Evolutionary conservation across 2,113 vertebrate species (phyloP).

Genomic region (Synchiropus splendidus): DNA sequence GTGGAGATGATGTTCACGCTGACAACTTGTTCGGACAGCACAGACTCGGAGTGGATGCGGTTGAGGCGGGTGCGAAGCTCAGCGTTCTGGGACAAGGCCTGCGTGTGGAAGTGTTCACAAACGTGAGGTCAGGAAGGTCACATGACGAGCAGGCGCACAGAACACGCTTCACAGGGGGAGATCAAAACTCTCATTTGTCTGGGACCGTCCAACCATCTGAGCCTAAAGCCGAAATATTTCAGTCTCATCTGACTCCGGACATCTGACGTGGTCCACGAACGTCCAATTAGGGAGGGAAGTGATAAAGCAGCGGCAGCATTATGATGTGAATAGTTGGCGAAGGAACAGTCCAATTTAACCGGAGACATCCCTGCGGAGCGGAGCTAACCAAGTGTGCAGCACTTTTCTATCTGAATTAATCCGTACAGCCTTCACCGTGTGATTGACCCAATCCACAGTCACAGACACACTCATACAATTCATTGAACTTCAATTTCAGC

Average conservation of each 20-base stretch:
- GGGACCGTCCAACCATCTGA: neutral
- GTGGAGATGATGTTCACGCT: conserved; percentile 98
- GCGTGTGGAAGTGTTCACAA: conserved; percentile 16
- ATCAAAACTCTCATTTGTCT: neutral
- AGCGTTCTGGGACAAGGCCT: conserved; percentile 94
- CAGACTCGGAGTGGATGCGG: conserved; percentile 96
- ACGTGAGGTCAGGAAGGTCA: too few relatives aligned
- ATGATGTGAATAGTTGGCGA: conserved; percentile 36
- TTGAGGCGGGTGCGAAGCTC: conserved; percentile 92
- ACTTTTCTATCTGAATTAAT: conserved; percentile 20
- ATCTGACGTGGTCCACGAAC: too few relatives aligned
- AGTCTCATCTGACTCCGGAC: too few relatives aligned
- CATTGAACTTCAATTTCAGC: too few relatives aligned
- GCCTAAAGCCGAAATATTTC: too few relatives aligned
- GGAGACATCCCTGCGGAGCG: conserved; percentile 30
- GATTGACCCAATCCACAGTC: too few relatives aligned
- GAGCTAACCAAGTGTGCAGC: conserved; percentile 41
- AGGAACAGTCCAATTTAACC: conserved; percentile 41
- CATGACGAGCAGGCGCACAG: too few relatives aligned
- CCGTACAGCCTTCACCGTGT: conserved; percentile 12
- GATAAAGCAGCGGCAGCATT: conserved; percentile 40
- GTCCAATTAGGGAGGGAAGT: too few relatives aligned
- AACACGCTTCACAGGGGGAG: too few relatives aligned
- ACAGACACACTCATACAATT: too few relatives aligned
- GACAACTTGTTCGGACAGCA: conserved; percentile 93